Evolutionary conservation across 2,888 invertebrate genomes (phyloP), one percentile per base, ranked within the genome.

Genomic region (Panorpa germanica): DNA sequence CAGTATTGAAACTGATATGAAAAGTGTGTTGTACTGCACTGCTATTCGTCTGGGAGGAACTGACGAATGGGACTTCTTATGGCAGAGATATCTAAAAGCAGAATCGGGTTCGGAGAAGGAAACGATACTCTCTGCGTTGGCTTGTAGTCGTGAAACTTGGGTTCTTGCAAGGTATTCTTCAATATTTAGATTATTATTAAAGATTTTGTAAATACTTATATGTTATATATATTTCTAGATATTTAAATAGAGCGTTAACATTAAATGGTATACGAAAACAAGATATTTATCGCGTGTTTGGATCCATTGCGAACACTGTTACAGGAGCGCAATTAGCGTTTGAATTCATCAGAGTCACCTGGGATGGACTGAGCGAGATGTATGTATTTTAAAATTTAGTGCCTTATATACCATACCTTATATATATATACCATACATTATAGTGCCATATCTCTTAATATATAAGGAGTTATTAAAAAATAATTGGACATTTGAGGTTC

Each of bases 31-130:
- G 2, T 90, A 88, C 52, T 91, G 91, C 46, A 73, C 78, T 2
- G 88, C 82, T 0, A 70, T 93, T 5, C 64, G 71, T 32, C 67
- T 75, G 7, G 91, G 91, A 1, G 77, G 78, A 0, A 73, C 78
- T 38, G 59, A 64, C 1, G 86, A 88, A 46, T 93, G 91, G 91
- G 68, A 80, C 37, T 91, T 90, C 48, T 75, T 78, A 1, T 86
- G 83, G 70, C 62, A 77, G 26, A 62, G 77, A 17, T 90, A 81
- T 47, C 49, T 65, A 20, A 65, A 64, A 4, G 70, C 81, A 3
- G 74, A 74, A 37, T 73, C 82, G 0, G 82, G 82, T 0, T 73
- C 78, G 0, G 90, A 91, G 48, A 70, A 82, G 41, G 76, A 76
- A 39, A 58, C 75, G 6, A 54, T 91, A 6, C 57, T 90, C 9